Percentiles rank a stretch among this genome's conserved stretches.
phyloP scores from a whole-genome alignment of 2,888 invertebrate species.

The Dryomyza anilis region DNA sequence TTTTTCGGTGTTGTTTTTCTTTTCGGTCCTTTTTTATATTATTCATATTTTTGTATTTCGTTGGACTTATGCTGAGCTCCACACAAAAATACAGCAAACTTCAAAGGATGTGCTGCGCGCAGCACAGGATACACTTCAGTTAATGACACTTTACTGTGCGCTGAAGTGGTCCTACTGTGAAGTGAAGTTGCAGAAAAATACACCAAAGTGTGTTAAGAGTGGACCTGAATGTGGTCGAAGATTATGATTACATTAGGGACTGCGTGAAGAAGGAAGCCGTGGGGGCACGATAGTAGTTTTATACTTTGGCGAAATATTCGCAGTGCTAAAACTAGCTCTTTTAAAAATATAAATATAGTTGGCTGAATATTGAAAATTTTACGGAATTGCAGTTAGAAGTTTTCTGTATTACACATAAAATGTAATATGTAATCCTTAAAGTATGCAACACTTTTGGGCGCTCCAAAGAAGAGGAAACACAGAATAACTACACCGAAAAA shows the following conservation, averaged over 20 bases:
- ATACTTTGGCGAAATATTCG: neutral
- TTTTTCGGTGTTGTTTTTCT: too few relatives aligned
- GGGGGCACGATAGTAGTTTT: too few relatives aligned
- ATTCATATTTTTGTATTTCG: too few relatives aligned
- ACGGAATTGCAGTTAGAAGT: neutral
- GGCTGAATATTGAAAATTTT: neutral
- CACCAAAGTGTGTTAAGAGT: neutral
- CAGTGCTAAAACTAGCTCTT: too few relatives aligned
- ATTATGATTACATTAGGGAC: slow-evolving; percentile 11
- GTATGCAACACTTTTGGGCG: too few relatives aligned
- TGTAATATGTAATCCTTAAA: too few relatives aligned
- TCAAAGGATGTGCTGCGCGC: slow-evolving; percentile 5
- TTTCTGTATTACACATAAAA: too few relatives aligned
- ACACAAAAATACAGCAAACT: neutral
- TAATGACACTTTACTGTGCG: slow-evolving; percentile 8
- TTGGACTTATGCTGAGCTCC: too few relatives aligned
- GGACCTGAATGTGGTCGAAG: neutral
- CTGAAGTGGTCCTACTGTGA: neutral
- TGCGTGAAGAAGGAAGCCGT: too few relatives aligned
- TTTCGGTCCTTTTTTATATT: too few relatives aligned
- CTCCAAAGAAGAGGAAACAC: too few relatives aligned
- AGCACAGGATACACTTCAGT: slow-evolving; percentile 2
- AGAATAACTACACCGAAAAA: too few relatives aligned
- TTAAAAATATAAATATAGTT: slow-evolving; percentile 5
- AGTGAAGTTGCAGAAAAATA: neutral